phyloP scores from a whole-genome alignment of 1,140 invertebrate species.

The Halyomorpha halys region DNA sequence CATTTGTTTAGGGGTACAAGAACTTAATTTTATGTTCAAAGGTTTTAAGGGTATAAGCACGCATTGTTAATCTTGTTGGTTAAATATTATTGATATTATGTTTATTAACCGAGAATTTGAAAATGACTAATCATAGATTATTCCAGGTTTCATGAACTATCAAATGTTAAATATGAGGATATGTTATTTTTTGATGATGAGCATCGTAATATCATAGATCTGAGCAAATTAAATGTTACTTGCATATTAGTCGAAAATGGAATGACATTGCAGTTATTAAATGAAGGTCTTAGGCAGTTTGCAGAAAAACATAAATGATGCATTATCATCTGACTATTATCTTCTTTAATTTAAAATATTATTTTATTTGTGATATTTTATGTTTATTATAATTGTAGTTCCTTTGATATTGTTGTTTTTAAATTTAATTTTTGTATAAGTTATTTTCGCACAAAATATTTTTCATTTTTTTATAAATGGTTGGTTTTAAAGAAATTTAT shows the following conservation, averaged over 20 bases:
- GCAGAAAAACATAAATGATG: conserved; percentile 1
- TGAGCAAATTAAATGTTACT: conserved; percentile 44
- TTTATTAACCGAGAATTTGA: too few relatives aligned
- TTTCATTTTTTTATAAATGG: background rate
- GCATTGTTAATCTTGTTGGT: too few relatives aligned
- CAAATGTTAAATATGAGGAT: conserved; percentile 46
- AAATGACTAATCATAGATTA: conserved; percentile 16
- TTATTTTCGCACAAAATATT: background rate
- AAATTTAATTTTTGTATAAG: background rate
- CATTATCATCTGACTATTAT: background rate
- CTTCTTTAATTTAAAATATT: background rate
- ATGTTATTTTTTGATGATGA: conserved; percentile 68
- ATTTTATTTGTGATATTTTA: background rate
- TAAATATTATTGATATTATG: too few relatives aligned
- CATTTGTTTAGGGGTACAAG: too few relatives aligned
- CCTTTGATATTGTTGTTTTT: too few relatives aligned
- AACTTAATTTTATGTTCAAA: too few relatives aligned
- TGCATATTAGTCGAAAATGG: conserved; percentile 47
- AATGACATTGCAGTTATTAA: conserved; percentile 39
- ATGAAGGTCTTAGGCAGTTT: conserved; percentile 41
- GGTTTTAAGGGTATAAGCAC: too few relatives aligned
- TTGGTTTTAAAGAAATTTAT: too few relatives aligned
- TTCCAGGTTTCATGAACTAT: conserved; percentile 45
- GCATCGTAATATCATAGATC: conserved; percentile 47
- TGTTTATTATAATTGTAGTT: too few relatives aligned